Percentiles rank a stretch among this genome's conserved stretches.
These are phyloP conservation scores for Acromyrmex charruanus DNA, from an alignment of 1,140 invertebrate species.

Conservation along the genomic window DNA sequence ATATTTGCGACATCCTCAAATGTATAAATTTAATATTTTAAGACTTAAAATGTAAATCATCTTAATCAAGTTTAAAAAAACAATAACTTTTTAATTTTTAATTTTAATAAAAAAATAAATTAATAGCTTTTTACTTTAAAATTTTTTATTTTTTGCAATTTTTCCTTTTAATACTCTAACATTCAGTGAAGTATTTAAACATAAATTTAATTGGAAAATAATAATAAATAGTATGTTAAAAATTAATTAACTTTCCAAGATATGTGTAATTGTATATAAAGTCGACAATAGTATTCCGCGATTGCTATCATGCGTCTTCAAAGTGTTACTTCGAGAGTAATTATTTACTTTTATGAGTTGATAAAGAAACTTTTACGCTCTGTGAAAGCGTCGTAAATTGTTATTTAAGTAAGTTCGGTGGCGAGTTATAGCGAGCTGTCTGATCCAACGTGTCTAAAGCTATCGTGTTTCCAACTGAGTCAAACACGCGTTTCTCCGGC, in stretches of 20 bases:
- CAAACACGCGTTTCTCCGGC: constrained; percentile 66
- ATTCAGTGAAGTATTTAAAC: neutral
- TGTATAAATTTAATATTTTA: neutral
- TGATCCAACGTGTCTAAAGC: constrained; percentile 58
- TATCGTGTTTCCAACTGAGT: constrained; percentile 61
- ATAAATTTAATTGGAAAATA: neutral
- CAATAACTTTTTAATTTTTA: too few relatives aligned
- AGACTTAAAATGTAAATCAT: neutral
- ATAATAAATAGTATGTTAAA: neutral
- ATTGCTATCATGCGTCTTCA: constrained; percentile 15
- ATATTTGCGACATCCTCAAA: neutral
- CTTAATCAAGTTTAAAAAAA: constrained; percentile 1
- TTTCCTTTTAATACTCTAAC: neutral
- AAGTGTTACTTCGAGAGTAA: constrained; percentile 36
- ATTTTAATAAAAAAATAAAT: neutral
- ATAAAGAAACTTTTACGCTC: constrained; percentile 55
- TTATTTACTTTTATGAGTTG: constrained; percentile 64
- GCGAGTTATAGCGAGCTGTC: constrained; percentile 41
- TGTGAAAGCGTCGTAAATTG: constrained; percentile 54
- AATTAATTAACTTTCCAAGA: neutral
- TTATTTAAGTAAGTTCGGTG: constrained; percentile 60
- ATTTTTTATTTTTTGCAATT: neutral
- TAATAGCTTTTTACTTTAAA: neutral
- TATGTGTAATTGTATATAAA: neutral
- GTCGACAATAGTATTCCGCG: neutral